These are phyloP conservation scores for Uromys caudimaculatus DNA, from an alignment of 2,797 vertebrate species.

Conservation along the genomic window DNA sequence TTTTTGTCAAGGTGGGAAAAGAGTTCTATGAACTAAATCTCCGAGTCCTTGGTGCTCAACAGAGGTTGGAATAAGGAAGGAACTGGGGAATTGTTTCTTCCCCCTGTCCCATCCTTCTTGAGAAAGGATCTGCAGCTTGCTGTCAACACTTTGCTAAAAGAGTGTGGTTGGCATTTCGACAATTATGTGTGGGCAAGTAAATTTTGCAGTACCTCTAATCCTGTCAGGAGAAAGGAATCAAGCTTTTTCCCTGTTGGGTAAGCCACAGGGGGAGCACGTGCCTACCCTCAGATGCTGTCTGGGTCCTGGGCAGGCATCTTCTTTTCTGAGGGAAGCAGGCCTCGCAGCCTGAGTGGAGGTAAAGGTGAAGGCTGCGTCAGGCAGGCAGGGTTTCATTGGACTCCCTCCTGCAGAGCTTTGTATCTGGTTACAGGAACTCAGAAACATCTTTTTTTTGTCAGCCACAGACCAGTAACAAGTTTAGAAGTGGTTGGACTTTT, in stretches of 20 bases:
- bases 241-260: neutral
- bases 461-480: neutral
- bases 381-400: neutral
- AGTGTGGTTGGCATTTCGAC: constrained; percentile 59
- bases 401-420: neutral
- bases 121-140: constrained; percentile 29
- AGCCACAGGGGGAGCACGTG: neutral
- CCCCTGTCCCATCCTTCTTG: neutral
- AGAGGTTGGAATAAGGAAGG: neutral
- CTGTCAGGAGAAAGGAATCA: constrained; percentile 21
- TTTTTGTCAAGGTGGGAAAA: neutral
- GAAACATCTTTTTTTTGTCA: constrained; percentile 20
- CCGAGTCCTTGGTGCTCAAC: neutral
- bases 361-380: neutral
- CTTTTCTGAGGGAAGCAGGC: constrained; percentile 27
- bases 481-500: constrained; percentile 5
- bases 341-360: neutral
- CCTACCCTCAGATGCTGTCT: neutral
- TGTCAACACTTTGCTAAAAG: constrained; percentile 50
- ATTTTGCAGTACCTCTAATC: neutral
- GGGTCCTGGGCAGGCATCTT: neutral
- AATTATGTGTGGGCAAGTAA: neutral
- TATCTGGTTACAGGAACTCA: neutral
- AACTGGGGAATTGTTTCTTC: constrained; percentile 29
- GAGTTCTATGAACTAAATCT: neutral